These are phyloP conservation scores for Trissolcus brochymenae DNA, from an alignment of 2,888 invertebrate genomes.

Conservation along the genomic window DNA sequence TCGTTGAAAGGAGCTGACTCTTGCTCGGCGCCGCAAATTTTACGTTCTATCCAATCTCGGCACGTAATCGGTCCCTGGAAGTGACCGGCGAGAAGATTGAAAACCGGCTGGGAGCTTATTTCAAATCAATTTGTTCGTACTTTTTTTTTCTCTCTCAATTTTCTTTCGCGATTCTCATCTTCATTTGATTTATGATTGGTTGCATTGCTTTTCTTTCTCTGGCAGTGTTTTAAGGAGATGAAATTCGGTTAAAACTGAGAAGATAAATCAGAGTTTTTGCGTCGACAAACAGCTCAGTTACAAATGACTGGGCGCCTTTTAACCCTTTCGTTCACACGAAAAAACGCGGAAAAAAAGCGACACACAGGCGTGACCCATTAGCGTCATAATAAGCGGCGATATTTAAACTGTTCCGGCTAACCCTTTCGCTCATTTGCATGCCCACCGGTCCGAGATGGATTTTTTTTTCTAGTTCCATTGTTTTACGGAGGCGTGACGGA, in stretches of 20 bases:
- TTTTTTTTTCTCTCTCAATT: conserved; percentile 32
- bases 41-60: conserved; percentile 47
- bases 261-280: conserved; percentile 25
- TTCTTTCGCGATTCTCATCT: conserved; percentile 5
- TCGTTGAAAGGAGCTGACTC: conserved; percentile 51
- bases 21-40: conserved; percentile 51
- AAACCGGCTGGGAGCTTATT: conserved; percentile 9
- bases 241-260: neutral
- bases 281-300: conserved; percentile 45
- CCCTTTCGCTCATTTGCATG: conserved; percentile 74
- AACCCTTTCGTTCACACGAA: conserved; percentile 62
- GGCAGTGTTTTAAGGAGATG: too few species aligned
- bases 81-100: conserved; percentile 43
- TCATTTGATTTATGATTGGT: neutral
- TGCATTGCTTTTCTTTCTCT: too few species aligned
- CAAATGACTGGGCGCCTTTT: conserved; percentile 49
- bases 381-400: conserved; percentile 71
- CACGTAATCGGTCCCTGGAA: conserved; percentile 44
- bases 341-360: conserved; percentile 41
- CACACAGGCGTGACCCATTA: conserved; percentile 74
- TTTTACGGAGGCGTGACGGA: conserved; percentile 60
- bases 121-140: conserved; percentile 35
- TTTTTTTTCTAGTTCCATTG: conserved; percentile 59
- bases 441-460: conserved; percentile 7
- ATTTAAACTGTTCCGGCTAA: conserved; percentile 72